phyloP scores from a whole-genome alignment of 1,140 invertebrate species.

The Drosophila bifasciata region DNA sequence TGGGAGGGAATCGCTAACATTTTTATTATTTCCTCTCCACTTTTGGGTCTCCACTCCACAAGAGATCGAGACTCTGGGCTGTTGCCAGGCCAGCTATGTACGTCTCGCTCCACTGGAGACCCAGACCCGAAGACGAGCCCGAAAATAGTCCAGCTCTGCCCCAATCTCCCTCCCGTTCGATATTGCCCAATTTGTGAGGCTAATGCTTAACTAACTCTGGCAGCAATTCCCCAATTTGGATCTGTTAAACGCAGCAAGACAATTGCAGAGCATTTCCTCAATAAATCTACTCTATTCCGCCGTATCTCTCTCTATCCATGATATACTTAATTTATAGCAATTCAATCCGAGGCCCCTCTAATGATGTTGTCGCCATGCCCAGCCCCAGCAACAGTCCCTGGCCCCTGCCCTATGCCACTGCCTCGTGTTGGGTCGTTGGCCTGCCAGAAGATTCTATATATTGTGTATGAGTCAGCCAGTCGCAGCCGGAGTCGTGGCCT shows the following conservation, averaged over 20 bases:
- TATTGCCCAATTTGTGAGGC: slow-evolving; percentile 14
- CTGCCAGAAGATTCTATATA: slow-evolving; percentile 48
- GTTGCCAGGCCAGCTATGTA: slow-evolving; percentile 48
- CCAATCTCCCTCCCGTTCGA: too few relatives aligned
- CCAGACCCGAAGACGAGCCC: slow-evolving; percentile 23
- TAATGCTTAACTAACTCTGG: slow-evolving; percentile 31
- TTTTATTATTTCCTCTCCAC: slow-evolving; percentile 71
- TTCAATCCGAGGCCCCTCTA: slow-evolving; percentile 37
- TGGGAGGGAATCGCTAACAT: slow-evolving; percentile 59
- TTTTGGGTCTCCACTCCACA: not conserved
- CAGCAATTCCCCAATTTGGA: slow-evolving; percentile 41
- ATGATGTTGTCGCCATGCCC: slow-evolving; percentile 67
- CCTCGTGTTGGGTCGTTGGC: slow-evolving; percentile 64
- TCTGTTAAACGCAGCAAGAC: slow-evolving; percentile 72
- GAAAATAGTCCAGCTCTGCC: slow-evolving; percentile 30
- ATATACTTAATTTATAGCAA: slow-evolving; percentile 41
- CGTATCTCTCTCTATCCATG: too few relatives aligned
- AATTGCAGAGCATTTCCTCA: slow-evolving; percentile 71
- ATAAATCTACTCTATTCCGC: slow-evolving; percentile 46
- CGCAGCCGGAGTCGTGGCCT: too few relatives aligned
- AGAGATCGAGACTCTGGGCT: slow-evolving; percentile 4
- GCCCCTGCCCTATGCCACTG: slow-evolving; percentile 25
- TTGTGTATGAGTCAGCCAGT: slow-evolving; percentile 31
- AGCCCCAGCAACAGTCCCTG: slow-evolving; percentile 46
- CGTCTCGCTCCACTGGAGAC: slow-evolving; percentile 55